These are phyloP conservation scores for Hyalella azteca DNA, from an alignment of 2,888 invertebrate species.

Conservation along the genomic window DNA sequence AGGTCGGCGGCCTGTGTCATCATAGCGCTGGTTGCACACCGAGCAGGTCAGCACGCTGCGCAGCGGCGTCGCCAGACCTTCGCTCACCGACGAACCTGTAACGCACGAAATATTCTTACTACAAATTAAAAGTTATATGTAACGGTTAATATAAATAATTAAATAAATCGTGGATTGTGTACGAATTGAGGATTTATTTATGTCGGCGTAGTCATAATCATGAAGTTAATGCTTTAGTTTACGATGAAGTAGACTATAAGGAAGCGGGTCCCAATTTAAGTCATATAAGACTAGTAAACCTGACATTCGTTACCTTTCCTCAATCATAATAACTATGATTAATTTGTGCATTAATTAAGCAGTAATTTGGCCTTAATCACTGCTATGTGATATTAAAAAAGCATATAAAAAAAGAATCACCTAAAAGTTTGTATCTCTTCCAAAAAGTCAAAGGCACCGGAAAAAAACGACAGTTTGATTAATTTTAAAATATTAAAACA, in stretches of 20 bases:
- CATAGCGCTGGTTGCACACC: slow-evolving; percentile 49
- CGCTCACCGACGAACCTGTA: slow-evolving; percentile 45
- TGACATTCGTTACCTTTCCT: no score
- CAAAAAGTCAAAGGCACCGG: no score
- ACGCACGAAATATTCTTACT: background rate
- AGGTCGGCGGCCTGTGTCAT: slow-evolving; percentile 47
- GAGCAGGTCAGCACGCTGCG: slow-evolving; percentile 51
- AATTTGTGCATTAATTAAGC: background rate
- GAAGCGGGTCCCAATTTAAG: background rate
- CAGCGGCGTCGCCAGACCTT: slow-evolving; percentile 55
- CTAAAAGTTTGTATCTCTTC: no score
- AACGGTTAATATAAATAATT: background rate
- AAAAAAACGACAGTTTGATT: no score
- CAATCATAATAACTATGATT: background rate
- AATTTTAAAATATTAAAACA: no score
- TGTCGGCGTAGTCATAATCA: background rate
- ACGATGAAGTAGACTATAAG: background rate
- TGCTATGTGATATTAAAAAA: no score
- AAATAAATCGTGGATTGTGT: no score
- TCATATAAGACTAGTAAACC: background rate
- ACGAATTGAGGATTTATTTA: background rate
- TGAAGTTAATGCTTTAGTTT: background rate
- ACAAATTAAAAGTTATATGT: background rate
- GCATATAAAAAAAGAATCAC: no score
- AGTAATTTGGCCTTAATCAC: no score